phyloP scores from a whole-genome alignment of 2,113 vertebrate species.

The Oreochromis aureus region DNA sequence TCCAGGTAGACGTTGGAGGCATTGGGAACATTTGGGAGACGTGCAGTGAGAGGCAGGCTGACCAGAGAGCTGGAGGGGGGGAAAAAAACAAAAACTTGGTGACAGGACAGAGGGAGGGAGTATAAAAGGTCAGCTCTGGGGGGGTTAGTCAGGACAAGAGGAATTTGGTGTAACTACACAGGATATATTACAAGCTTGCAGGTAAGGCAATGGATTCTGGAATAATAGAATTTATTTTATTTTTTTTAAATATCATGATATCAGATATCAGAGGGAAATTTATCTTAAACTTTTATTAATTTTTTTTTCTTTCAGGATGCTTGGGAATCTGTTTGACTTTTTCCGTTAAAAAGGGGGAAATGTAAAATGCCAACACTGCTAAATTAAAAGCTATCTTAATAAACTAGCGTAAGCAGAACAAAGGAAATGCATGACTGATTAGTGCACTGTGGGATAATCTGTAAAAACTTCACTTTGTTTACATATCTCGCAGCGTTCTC shows the following conservation, averaged over 20 bases:
- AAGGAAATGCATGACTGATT: not conserved
- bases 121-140: slow-evolving; percentile 63
- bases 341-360: not conserved
- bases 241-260: not conserved
- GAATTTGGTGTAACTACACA: not conserved
- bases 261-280: not conserved
- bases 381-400: not conserved
- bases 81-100: not conserved
- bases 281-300: not conserved
- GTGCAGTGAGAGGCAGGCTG: not conserved
- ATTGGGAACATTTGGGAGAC: slow-evolving; percentile 25
- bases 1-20: slow-evolving; percentile 6
- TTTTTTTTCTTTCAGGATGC: not conserved
- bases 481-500: not conserved
- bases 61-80: not conserved
- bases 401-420: not conserved
- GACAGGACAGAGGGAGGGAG: not conserved
- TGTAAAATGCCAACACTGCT: not conserved
- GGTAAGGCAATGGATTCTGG: slow-evolving; percentile 19
- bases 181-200: slow-evolving; percentile 7
- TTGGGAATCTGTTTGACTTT: not conserved
- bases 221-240: not conserved
- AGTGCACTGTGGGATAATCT: not conserved
- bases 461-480: not conserved
- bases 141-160: not conserved